Evolutionary conservation across 2,888 invertebrate species (phyloP), one percentile per base, ranked within the genome.

Genomic region (Agriotes lineatus): DNA sequence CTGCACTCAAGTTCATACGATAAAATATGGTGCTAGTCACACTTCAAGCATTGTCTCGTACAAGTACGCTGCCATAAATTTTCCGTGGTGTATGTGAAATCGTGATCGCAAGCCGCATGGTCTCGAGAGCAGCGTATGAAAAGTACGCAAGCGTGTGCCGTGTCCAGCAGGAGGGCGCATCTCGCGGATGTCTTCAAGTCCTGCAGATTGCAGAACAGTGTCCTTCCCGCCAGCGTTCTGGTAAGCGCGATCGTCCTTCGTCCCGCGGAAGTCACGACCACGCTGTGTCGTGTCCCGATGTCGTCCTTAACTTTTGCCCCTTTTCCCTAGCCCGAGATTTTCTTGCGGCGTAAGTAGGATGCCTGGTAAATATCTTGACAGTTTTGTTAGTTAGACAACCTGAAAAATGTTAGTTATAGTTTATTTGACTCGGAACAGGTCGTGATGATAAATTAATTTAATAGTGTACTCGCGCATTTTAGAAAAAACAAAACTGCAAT

Each of bases 81-180:
- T 25, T 30, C 57, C 33, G 35, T 57, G 45, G 57, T 58, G 56
- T 64, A 64, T 35, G 56, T 14, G 45, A 64, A 42, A 58, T 64
- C 64, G 44, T 64, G 64, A 69, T 64, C 59, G 12, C 57, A 60
- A 48, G 33, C 50, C 20, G 37, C 60, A 59, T 54, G 50, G 48
- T 65, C 59, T 65, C 39, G 39, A 61, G 66, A 61, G 58, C 63
- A 14, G 58, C 54, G 61, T 67, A 62, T 57, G 50, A 68, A 68
- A 52, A 62, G 67, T 67, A 70, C 70, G 70, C 70, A 70, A 70
- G 70, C 70, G 70, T 70, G 64, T 57, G 48, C 45, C 56, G 16
- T 45, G 60, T 67, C 70, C 70, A 70, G 70, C 70, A 70, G 70
- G 67, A 70, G 70, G 70, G 70, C 70, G 69, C 69, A 69, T 69